phyloP scores from a whole-genome alignment of 2,888 invertebrate genomes.

The Venusia cambrica region DNA sequence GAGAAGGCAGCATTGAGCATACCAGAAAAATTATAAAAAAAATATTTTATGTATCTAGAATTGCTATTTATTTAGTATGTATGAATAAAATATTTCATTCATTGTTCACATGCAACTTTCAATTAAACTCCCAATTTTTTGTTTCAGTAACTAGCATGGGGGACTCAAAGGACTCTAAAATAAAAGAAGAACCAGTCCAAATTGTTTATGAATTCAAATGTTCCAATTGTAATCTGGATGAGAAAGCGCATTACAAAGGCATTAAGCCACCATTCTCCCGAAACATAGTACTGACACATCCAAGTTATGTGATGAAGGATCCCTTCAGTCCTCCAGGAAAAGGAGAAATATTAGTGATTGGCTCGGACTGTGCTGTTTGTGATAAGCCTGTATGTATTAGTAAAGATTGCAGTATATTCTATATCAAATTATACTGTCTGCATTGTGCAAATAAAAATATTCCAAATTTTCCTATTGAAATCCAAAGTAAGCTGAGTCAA shows the following conservation, averaged over 20 bases:
- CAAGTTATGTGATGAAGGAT: constrained; percentile 91
- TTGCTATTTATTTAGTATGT: constrained; percentile 9
- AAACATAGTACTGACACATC: constrained; percentile 84
- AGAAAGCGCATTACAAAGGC: constrained; percentile 89
- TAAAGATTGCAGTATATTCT: constrained; percentile 90
- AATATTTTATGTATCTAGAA: constrained; percentile 5
- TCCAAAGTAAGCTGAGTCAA: constrained; percentile 82
- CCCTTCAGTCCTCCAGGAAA: constrained; percentile 89
- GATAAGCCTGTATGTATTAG: constrained; percentile 85
- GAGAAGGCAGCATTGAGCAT: constrained; percentile 61
- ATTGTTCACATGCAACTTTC: not conserved
- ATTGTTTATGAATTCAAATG: constrained; percentile 82
- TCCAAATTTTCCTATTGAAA: constrained; percentile 84
- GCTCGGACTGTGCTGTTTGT: constrained; percentile 88
- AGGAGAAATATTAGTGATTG: constrained; percentile 89
- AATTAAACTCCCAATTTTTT: constrained; percentile 12
- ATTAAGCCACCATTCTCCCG: constrained; percentile 86
- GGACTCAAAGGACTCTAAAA: constrained; percentile 42
- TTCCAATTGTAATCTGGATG: constrained; percentile 82
- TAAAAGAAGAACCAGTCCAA: constrained; percentile 44
- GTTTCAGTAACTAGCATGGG: constrained; percentile 59
- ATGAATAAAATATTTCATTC: constrained; percentile 1
- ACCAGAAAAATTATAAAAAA: constrained; percentile 28
- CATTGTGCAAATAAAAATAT: constrained; percentile 83
- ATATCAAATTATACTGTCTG: constrained; percentile 86